These are phyloP conservation scores for Mimachlamys varia DNA, from an alignment of 2,888 invertebrate genomes.

Conservation along the genomic window DNA sequence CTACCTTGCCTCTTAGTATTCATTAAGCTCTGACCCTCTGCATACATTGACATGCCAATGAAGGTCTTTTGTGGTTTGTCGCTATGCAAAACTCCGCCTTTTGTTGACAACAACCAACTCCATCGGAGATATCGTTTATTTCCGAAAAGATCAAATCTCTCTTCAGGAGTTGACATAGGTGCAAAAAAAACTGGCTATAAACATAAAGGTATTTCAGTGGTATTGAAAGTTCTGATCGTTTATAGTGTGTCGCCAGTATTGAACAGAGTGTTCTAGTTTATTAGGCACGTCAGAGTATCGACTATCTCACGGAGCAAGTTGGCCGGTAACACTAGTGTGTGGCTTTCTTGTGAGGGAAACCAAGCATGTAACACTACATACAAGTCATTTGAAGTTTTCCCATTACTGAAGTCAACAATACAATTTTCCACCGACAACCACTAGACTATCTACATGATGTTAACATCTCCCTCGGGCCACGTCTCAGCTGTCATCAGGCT, in stretches of 20 bases:
- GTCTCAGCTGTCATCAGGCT: not conserved
- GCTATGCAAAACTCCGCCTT: constrained; percentile 36
- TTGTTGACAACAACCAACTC: constrained; percentile 15
- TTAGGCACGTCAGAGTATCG: not conserved
- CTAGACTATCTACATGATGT: not conserved
- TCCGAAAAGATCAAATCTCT: constrained; percentile 29
- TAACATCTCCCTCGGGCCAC: not conserved
- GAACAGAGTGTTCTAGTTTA: constrained; percentile 7
- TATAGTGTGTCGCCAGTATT: not conserved
- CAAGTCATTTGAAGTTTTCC: constrained; percentile 30
- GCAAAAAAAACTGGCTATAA: not conserved
- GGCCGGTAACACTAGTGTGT: not conserved
- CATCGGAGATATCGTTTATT: constrained; percentile 28
- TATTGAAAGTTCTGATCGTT: not conserved
- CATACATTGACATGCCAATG: not conserved
- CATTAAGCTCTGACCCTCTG: constrained; percentile 19
- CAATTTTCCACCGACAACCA: constrained; percentile 31
- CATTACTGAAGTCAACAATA: constrained; percentile 20
- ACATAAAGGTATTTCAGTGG: not conserved
- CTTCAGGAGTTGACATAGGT: constrained; percentile 7
- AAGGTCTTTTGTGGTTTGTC: constrained; percentile 36
- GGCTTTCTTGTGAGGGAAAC: constrained; percentile 36
- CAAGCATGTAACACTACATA: constrained; percentile 8
- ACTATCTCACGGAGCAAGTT: constrained; percentile 28
- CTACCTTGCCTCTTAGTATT: not conserved